phyloP scores from a whole-genome alignment of 2,113 vertebrate species.

The Madoqua kirkii region DNA sequence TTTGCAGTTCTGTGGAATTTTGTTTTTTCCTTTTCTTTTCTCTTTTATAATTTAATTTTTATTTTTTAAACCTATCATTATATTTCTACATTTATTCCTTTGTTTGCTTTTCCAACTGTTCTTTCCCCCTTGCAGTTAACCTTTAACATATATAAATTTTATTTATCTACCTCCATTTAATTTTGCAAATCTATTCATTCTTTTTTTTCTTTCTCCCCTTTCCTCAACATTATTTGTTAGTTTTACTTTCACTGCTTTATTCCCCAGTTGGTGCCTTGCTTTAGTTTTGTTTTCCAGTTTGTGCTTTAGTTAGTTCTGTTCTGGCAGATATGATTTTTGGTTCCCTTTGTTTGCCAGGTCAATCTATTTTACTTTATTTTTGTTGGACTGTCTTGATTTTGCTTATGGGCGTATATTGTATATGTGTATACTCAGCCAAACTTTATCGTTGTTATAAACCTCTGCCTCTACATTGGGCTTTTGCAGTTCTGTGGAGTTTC shows the following conservation, averaged over 20 bases:
- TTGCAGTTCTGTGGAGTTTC: no score
- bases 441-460: no score
- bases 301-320: neutral
- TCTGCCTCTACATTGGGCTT: no score
- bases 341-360: neutral
- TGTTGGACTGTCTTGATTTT: neutral
- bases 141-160: neutral
- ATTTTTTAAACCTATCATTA: neutral
- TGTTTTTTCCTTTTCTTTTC: neutral
- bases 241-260: neutral
- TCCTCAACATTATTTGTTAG: neutral
- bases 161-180: neutral
- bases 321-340: neutral
- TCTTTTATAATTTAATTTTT: neutral
- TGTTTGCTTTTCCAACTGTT: neutral
- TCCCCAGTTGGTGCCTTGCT: neutral
- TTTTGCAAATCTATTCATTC: neutral
- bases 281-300: neutral
- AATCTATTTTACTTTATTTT: neutral
- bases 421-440: no score
- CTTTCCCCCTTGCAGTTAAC: neutral
- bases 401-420: no score
- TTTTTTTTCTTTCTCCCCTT: neutral
- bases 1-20: neutral
- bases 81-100: neutral